phyloP scores from a whole-genome alignment of 2,113 vertebrate species.

The Pteruthius melanotis region DNA sequence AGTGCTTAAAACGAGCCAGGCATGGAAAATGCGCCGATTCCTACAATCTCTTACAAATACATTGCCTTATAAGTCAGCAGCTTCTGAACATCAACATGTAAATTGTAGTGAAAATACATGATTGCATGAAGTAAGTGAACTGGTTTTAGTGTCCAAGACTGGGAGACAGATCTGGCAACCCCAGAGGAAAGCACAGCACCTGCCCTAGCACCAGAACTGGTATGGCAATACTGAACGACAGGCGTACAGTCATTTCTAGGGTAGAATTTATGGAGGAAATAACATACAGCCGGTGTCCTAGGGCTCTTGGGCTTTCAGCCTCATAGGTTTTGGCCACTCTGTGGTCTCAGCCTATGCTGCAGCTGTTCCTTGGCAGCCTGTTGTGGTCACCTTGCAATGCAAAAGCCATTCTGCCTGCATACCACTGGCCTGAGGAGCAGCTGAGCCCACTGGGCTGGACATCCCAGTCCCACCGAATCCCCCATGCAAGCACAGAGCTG shows the following conservation, averaged over 20 bases:
- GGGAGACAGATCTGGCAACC: background rate
- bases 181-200: background rate
- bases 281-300: accelerated
- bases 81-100: background rate
- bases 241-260: background rate
- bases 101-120: background rate
- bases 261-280: background rate
- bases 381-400: accelerated
- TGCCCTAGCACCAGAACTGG: background rate
- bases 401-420: background rate
- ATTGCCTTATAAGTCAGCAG: background rate
- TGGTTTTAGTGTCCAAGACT: accelerated
- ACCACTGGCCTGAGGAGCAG: background rate
- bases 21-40: background rate
- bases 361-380: background rate
- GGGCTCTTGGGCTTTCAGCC: background rate
- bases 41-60: background rate
- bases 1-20: background rate
- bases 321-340: background rate
- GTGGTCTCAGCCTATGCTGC: background rate
- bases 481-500: accelerated
- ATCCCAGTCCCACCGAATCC: accelerated
- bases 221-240: background rate
- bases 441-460: background rate
- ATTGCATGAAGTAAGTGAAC: background rate